Conservation (phyloP, 2,888 invertebrate genomes). For the Acanthosepion pharaonis region DNA sequence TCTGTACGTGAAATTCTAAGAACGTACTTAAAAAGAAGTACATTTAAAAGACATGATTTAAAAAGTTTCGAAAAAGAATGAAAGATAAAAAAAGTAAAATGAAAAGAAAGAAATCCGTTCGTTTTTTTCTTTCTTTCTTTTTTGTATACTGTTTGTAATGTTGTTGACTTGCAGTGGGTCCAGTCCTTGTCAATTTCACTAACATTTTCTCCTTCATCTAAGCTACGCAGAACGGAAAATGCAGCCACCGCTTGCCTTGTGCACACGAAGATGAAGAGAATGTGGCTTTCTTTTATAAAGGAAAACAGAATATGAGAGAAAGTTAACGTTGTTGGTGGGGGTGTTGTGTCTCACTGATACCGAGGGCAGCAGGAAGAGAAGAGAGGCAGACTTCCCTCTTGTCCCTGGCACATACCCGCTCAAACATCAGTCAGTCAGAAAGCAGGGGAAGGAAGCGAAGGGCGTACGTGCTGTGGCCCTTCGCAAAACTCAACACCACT, state of each 20-base stretch:
- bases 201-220: no score
- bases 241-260: neutral
- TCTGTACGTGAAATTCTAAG: no score
- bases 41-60: no score
- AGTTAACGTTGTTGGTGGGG: neutral
- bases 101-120: no score
- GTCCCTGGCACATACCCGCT: neutral
- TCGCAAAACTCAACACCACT: slow-evolving; percentile 6
- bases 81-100: no score
- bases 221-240: neutral
- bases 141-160: no score
- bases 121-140: no score
- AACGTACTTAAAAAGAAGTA: no score
- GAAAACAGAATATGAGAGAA: neutral
- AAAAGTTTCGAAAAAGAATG: no score
- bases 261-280: neutral
- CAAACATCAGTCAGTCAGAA: neutral
- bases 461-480: neutral
- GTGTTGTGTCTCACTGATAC: neutral
- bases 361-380: neutral
- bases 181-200: no score
- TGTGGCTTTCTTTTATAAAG: neutral
- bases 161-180: no score
- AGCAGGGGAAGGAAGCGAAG: slow-evolving; percentile 14
- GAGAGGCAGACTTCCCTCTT: neutral